These are phyloP conservation scores for Amphiprion ocellaris DNA, from an alignment of 2,113 vertebrate genomes.

Conservation along the genomic window DNA sequence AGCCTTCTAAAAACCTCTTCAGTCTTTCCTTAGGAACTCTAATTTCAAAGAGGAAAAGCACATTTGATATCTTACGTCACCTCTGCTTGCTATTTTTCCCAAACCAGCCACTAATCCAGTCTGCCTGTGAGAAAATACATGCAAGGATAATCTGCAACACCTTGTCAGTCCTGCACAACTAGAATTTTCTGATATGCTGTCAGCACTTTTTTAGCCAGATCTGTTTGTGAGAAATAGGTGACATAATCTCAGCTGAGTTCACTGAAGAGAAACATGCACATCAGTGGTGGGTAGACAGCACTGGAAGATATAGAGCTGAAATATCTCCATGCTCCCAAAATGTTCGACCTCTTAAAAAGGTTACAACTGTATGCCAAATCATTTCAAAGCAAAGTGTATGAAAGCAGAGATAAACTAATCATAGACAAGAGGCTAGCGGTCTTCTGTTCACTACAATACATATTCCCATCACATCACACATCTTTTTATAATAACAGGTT, in stretches of 20 bases:
- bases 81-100: slow-evolving; percentile 30
- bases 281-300: slow-evolving; percentile 10
- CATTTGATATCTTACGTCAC: slow-evolving; percentile 61
- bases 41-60: slow-evolving; percentile 54
- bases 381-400: slow-evolving; percentile 4
- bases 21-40: slow-evolving; percentile 45
- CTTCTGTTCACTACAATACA: neutral
- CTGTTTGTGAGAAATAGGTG: slow-evolving; percentile 32
- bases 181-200: slow-evolving; percentile 48
- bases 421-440: neutral
- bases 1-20: slow-evolving; percentile 47
- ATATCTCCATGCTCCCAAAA: slow-evolving; percentile 9
- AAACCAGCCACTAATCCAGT: slow-evolving; percentile 52
- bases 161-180: slow-evolving; percentile 21
- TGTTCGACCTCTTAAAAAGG: slow-evolving; percentile 34
- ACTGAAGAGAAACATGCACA: slow-evolving; percentile 28
- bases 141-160: slow-evolving; percentile 55
- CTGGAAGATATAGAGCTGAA: slow-evolving; percentile 13
- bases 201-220: slow-evolving; percentile 47
- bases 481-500: slow-evolving; percentile 9
- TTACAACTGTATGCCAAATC: slow-evolving; percentile 13
- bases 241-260: slow-evolving; percentile 42
- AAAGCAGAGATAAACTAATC: slow-evolving; percentile 27
- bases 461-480: slow-evolving; percentile 25
- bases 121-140: slow-evolving; percentile 47